Percentiles rank a stretch among this genome's conserved stretches.
Conservation (phyloP, 1,140 invertebrate species). For the Lepidurus arcticus region DNA sequence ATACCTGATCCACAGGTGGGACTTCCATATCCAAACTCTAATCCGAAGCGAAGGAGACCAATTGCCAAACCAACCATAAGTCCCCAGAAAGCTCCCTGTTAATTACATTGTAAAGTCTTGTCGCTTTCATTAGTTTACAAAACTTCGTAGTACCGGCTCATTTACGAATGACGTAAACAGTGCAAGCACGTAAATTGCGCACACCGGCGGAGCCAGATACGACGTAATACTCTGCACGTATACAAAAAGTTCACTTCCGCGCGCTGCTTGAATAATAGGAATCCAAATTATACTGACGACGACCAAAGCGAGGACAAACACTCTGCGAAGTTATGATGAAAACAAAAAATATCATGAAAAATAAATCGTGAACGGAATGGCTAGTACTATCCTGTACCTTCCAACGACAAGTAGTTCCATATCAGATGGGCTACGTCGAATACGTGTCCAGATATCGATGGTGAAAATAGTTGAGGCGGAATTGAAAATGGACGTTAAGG, state of each 20-base stretch:
- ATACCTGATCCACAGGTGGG: constrained; percentile 45
- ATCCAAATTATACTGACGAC: constrained; percentile 52
- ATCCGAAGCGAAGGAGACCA: constrained; percentile 45
- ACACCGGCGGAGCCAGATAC: constrained; percentile 53
- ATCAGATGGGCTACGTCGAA: constrained; percentile 43
- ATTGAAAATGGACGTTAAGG: constrained; percentile 52
- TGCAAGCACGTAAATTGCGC: constrained; percentile 50
- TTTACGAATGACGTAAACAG: constrained; percentile 49
- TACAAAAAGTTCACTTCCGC: constrained; percentile 49
- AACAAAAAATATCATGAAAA: too few relatives aligned
- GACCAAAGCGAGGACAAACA: constrained; percentile 52
- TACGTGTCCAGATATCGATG: constrained; percentile 50
- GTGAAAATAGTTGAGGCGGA: constrained; percentile 52
- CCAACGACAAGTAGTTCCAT: constrained; percentile 50
- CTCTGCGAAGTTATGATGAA: constrained; percentile 34
- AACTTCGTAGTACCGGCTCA: constrained; percentile 44
- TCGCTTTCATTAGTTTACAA: not conserved
- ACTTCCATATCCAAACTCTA: constrained; percentile 44
- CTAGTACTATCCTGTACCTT: constrained; percentile 41
- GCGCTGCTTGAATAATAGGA: constrained; percentile 48
- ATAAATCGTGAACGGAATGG: too few relatives aligned
- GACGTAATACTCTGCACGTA: constrained; percentile 53
- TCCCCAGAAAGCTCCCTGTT: constrained; percentile 51
- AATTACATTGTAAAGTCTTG: not conserved
- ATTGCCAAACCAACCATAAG: constrained; percentile 48